These are phyloP conservation scores for Lasioglossum zephyrum DNA, from an alignment of 2,888 invertebrate species.

Conservation along the genomic window DNA sequence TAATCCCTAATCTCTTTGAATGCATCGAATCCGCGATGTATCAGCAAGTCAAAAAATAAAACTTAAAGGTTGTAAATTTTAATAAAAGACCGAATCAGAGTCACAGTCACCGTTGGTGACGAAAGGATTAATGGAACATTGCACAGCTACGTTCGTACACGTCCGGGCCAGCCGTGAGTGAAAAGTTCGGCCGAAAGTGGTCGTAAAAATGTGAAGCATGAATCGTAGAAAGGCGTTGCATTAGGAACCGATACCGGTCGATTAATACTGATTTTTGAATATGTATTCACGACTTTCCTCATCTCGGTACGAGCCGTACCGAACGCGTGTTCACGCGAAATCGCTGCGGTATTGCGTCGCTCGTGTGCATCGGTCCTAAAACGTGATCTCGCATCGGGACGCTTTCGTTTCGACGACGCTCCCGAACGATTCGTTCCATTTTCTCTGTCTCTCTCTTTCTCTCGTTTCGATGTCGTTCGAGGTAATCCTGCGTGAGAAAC, in stretches of 20 bases:
- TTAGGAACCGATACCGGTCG: conserved; percentile 5
- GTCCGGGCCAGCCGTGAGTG: not conserved
- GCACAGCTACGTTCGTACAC: not conserved
- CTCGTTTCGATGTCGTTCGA: not conserved
- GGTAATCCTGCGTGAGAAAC: conserved; percentile 18
- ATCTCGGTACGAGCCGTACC: not conserved
- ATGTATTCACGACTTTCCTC: not conserved
- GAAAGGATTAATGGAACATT: not conserved
- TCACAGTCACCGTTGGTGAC: not conserved
- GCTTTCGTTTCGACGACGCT: not conserved
- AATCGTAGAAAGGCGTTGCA: not conserved
- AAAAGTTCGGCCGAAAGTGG: not conserved
- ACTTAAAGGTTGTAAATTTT: too few relatives aligned
- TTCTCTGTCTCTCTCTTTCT: too few relatives aligned
- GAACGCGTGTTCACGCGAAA: not conserved
- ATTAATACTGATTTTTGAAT: not conserved
- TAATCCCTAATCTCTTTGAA: too few relatives aligned
- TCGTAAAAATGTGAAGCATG: not conserved
- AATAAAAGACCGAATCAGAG: not conserved
- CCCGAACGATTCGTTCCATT: not conserved
- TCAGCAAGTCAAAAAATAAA: too few relatives aligned
- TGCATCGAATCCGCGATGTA: not conserved
- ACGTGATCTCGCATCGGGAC: not conserved
- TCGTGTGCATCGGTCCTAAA: not conserved
- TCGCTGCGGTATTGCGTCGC: not conserved